Base-by-base conservation (phyloP, 2,113 vertebrate species). In the Sorex fumeus region DNA sequence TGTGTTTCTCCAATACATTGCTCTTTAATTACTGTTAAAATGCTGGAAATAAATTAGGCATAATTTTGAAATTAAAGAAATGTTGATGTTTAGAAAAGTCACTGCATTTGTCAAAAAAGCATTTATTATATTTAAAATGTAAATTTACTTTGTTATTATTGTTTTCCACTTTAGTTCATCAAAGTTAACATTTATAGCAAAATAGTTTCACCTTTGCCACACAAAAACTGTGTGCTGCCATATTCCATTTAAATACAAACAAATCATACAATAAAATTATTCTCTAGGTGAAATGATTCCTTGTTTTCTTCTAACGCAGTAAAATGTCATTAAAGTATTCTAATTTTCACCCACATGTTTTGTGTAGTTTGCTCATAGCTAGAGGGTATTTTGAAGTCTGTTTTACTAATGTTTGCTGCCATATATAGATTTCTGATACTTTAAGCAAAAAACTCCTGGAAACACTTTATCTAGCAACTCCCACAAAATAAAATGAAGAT, bases 401-500 rank as follows among this genome's bases (percentile, higher is more conserved):
- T 86, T 69, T n/a, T 69, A 50, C 5, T 53, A 80, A n/a, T 3
- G 72, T 74, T 91, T 77, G 6, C 87, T 82, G 90, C 28, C 75
- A 78, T 77, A 82, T 53, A 25, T 15, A 78, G n/a, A 83, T 87
- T 15, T 60, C 0, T 0, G 6, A 71, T 75, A 10, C 6, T 91
- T 90, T 45, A 93, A 92, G 16, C 2, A 85, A 36, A 43, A 95
- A 75, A 30, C 69, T 87, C 79, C 30, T n/a, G 85, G 47, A 78
- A 95, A 91, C 9, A 88, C 25, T 94, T 95, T 95, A 69, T 87
- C 91, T 21, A 43, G 80, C 47, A 64, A 86, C 4, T 62, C 47
- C 43, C 72, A 2, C 75, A 36, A 95, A 88, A 57, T 94, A 77
- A 97, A 90, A 90, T 92, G 81, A 95, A 91, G 30, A 1, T 2